Evolutionary conservation across 2,113 vertebrate species (phyloP), one percentile per base, ranked within the genome.

Genomic region (Dicerorhinus sumatrensis): DNA sequence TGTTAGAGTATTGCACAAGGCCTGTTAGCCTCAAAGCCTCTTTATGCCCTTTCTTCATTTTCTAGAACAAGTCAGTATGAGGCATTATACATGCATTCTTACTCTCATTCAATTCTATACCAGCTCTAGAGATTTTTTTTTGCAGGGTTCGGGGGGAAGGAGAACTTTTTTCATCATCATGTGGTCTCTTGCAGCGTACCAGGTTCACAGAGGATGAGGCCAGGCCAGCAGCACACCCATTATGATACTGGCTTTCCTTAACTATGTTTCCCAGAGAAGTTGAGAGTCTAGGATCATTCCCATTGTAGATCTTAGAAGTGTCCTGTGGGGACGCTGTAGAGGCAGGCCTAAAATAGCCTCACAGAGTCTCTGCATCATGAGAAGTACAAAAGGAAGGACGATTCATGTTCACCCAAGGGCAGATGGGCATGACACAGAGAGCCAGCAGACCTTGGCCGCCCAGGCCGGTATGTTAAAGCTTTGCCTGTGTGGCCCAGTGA

Each of bases 91-190:
- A 9, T 56, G 5, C 2, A 13, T 83, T 93, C 13, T 93, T 42
- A 58, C 10, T 48, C 11, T 54, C 17, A 81, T 72, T 72, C 33
- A 70, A 51, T 79, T 91, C 48, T 80, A 17, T 48, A 62, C 12
- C 39, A 84, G 17, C 31, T 70, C 51, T 63, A 67, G 23, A 82
- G 23, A 1, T 33, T 65, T 62, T 25, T n/a, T 48, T 21, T 25
- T 62, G n/a, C 13, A 1, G n/a, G 4, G 1, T 1, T 48, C 7
- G 11, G 2, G 63, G 56, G 1, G 5, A 56, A 31, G 13, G 46
- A 82, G 23, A 29, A 39, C 16, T 42, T 5, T 76, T 75, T 51
- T 54, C 20, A 8, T 25, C 3, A 75, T 72, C 14, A 77, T 31
- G 13, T 33, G 56, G 83, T 63, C 1, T 84, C 62, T 76, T 82